Conservation (phyloP, 1,140 invertebrate genomes). For the Vanessa atalanta region DNA sequence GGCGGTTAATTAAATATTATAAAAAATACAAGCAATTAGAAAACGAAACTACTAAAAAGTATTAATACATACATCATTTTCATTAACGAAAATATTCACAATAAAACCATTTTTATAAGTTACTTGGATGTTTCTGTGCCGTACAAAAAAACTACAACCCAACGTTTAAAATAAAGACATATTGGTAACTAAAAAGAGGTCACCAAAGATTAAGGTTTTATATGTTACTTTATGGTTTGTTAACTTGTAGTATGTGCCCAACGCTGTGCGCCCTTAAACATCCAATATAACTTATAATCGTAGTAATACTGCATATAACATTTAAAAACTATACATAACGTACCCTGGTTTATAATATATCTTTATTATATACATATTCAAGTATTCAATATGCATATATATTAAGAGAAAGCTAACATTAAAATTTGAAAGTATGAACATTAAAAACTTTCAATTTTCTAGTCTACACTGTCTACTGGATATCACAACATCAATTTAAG, state of each 20-base stretch:
- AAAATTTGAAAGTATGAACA: constrained; percentile 9
- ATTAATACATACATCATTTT: too few relatives aligned
- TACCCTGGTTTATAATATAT: constrained; percentile 11
- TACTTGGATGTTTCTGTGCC: background rate
- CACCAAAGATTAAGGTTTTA: too few relatives aligned
- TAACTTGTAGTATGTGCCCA: background rate
- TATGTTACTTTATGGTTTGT: too few relatives aligned
- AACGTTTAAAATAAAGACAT: too few relatives aligned
- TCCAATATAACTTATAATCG: background rate
- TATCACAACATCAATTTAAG: constrained; percentile 35
- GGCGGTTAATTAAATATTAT: constrained; percentile 13
- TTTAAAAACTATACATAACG: background rate
- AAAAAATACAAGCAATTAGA: constrained; percentile 4
- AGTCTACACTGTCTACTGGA: constrained; percentile 31
- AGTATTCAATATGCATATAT: constrained; percentile 1
- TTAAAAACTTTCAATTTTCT: constrained; percentile 1
- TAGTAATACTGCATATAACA: background rate
- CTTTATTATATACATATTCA: background rate
- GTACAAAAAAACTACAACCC: too few relatives aligned
- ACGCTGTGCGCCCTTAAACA: background rate
- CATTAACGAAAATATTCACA: background rate
- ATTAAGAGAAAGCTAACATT: background rate
- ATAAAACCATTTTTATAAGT: constrained; percentile 4
- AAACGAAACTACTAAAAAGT: background rate
- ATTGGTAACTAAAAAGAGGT: too few relatives aligned